A percentile compares a stretch with the other conserved stretches of the same genome.
Evolutionary conservation across 2,113 vertebrate species (phyloP).

Genomic region (Pitta sordida): DNA sequence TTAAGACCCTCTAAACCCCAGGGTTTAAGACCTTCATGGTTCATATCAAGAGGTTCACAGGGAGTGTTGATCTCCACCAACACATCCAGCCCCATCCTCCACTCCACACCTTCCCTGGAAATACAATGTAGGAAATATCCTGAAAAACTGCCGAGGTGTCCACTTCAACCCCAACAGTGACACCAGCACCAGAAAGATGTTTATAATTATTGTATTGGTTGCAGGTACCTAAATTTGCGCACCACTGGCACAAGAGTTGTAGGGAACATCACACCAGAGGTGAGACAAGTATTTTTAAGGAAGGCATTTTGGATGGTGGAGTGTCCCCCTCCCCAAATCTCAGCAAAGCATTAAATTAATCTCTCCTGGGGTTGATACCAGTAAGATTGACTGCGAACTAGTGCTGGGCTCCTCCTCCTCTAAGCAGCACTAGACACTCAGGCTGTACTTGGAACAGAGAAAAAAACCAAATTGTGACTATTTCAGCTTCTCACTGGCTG

Average conservation of each 20-base stretch:
- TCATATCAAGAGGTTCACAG: neutral
- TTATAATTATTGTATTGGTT: neutral
- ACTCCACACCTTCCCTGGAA: neutral
- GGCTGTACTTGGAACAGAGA: neutral
- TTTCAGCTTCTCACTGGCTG: neutral
- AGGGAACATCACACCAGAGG: neutral
- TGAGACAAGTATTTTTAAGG: neutral
- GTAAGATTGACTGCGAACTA: neutral
- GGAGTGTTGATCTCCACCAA: neutral
- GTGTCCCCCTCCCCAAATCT: neutral
- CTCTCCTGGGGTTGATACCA: neutral
- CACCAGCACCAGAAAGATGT: neutral
- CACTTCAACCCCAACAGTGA: neutral
- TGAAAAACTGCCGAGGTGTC: neutral
- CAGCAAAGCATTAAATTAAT: neutral
- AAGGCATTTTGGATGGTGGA: neutral
- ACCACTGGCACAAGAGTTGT: neutral
- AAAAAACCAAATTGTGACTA: neutral
- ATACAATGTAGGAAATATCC: neutral
- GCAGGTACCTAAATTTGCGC: neutral
- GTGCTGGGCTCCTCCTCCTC: neutral
- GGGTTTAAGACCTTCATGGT: neutral
- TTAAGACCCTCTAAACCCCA: neutral
- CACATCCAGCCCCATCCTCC: neutral
- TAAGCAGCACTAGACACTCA: neutral